Evolutionary conservation across 2,888 invertebrate species (phyloP), one percentile per base, ranked within the genome.

Genomic region (Griposia aprilina): DNA sequence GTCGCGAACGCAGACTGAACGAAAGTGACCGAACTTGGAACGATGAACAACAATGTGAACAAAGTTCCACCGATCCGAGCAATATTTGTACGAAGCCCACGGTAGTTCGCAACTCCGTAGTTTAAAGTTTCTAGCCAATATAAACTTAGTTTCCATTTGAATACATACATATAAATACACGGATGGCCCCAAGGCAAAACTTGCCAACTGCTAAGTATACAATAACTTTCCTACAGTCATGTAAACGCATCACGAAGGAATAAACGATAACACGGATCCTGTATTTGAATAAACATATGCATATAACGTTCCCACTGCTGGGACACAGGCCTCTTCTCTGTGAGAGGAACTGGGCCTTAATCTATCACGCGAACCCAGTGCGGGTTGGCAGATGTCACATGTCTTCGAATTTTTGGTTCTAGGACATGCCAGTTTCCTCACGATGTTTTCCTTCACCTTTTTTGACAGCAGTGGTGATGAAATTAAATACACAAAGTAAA

Each of bases 11-110:
- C 90, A 90, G 91, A 92, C 90, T 90, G 91, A 92, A 93, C 90
- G 91, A 92, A 93, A 93, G 93, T 94, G 93, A 93, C 93, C 93
- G 79, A 95, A 95, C 92, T 95, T 94, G 84, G 87, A 89, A 86
- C 91, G 91, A 93, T 89, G 92, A 93, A 94, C 93, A 93, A 94
- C 93, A 92, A 93, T 90, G 90, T 87, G 89, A 91, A 89, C 90
- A 92, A 94, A 95, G 92, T 95, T 94, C 83, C 89, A 91, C 88
- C 91, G 91, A 92, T 93, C 90, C 91, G 81, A 91, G 90, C 91
- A 92, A 93, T 93, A 93, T 94, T 94, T 93, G 93, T 92, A 91
- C 87, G 85, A 86, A 88, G 89, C 89, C 86, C 90, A 82, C 85
- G 88, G 86, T 88, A 87, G 90, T 90, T 92, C 89, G 73, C 85